Evolutionary conservation across 2,797 vertebrate genomes (phyloP), one percentile per base, ranked within the genome.

Genomic region (Discoglossus pictus): DNA sequence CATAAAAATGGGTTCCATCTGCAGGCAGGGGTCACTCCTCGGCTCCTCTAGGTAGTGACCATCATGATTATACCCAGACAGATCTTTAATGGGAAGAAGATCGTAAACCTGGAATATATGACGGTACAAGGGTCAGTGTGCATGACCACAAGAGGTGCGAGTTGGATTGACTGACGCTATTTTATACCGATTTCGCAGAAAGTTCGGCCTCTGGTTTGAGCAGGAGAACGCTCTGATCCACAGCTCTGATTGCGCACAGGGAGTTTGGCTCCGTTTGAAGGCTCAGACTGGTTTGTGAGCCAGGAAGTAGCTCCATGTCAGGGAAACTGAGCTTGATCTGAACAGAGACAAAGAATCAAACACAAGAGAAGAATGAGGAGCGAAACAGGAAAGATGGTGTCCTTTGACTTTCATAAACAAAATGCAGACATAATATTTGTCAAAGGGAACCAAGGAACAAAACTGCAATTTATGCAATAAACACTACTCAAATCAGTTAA

Each of bases 321-420:
- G 78, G 81, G 76, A 89, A 86, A 15, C 67, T 47, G 20, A 89
- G 0, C 24, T 2, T 76, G 44, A 88, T 86, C 87, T 90, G 66
- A 7, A 3, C 7, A 36, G 23, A 27, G n/a, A 12, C 21, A 25
- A n/a, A 16, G 12, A 9, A 17, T 7, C 1, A 34, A 11, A 6
- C 23, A 13, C 7, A 5, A 24, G 9, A 1, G 31, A 39, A 6
- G 7, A n/a, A n/a, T n/a, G n/a, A n/a, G n/a, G n/a, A n/a, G n/a
- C n/a, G n/a, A n/a, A n/a, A n/a, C n/a, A n/a, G n/a, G n/a, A n/a
- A n/a, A n/a, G n/a, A n/a, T n/a, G n/a, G n/a, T n/a, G n/a, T n/a
- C n/a, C n/a, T n/a, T n/a, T n/a, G n/a, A n/a, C n/a, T n/a, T n/a
- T n/a, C n/a, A n/a, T n/a, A n/a, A n/a, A n/a, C n/a, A n/a, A n/a